phyloP scores from a whole-genome alignment of 2,113 vertebrate species.

The Monarcha castaneiventris region DNA sequence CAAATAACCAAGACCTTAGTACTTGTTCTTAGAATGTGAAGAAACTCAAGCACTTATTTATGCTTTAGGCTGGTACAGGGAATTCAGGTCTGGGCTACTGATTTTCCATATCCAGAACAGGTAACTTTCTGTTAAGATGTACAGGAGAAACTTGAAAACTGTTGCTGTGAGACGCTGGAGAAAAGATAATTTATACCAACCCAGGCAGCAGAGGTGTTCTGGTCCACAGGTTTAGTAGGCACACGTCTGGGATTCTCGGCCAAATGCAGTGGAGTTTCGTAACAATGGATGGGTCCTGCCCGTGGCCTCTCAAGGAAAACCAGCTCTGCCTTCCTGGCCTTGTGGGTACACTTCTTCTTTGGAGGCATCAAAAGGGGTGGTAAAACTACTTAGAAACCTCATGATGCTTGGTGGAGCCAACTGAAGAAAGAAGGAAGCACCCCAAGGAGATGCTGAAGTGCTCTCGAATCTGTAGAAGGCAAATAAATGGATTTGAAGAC shows the following conservation, averaged over 20 bases:
- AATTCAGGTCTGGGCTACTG: background rate
- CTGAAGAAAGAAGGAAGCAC: background rate
- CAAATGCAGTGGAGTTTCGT: constrained; percentile 44
- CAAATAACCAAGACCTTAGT: background rate
- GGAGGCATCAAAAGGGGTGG: constrained; percentile 81
- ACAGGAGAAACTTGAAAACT: background rate
- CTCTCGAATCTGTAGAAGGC: constrained; percentile 25
- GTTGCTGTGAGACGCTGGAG: fast-evolving
- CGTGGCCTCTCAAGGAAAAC: constrained; percentile 79
- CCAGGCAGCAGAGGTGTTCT: constrained; percentile 57
- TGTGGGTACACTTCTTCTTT: constrained; percentile 65
- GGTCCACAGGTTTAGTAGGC: constrained; percentile 68
- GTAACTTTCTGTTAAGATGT: background rate
- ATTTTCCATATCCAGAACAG: background rate
- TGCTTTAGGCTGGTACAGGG: background rate
- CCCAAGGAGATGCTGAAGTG: background rate
- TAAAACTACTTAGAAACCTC: constrained; percentile 34
- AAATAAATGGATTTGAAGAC: constrained; percentile 3
- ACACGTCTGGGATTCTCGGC: constrained; percentile 74
- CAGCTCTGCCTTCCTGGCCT: constrained; percentile 75
- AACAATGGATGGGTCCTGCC: constrained; percentile 70
- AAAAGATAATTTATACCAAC: constrained; percentile 39
- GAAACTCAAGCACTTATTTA: background rate
- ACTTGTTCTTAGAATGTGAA: background rate
- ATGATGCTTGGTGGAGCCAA: constrained; percentile 55